Conservation (phyloP, 2,113 vertebrate genomes). For the Amphilophus citrinellus region DNA sequence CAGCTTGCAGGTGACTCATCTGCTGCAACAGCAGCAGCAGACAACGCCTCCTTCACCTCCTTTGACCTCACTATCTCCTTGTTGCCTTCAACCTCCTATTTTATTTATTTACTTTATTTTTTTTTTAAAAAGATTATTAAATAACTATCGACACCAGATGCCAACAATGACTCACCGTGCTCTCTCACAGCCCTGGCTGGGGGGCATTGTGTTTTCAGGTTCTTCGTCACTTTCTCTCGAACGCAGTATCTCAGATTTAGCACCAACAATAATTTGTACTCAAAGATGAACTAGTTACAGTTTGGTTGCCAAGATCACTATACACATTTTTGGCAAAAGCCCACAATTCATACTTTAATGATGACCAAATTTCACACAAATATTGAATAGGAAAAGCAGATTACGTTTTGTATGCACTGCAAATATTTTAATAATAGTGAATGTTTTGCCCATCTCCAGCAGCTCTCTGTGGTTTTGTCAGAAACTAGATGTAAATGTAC, state of each 20-base stretch:
- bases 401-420: neutral
- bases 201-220: neutral
- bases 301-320: neutral
- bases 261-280: neutral
- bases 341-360: neutral
- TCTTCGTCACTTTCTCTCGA: neutral
- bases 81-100: neutral
- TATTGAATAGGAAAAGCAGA: neutral
- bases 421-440: neutral
- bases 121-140: slow-evolving; percentile 11
- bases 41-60: slow-evolving; percentile 2
- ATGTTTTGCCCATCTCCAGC: neutral
- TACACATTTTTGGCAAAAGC: neutral
- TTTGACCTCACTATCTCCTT: neutral
- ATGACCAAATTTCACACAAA: neutral
- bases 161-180: slow-evolving; percentile 6
- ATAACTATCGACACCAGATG: neutral
- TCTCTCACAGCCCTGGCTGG: neutral
- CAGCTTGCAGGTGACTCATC: slow-evolving; percentile 16
- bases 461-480: no score
- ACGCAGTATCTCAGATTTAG: neutral
- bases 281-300: neutral
- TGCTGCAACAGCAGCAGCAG: slow-evolving; percentile 6
- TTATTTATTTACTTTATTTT: neutral
- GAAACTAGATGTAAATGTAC: neutral